phyloP scores from a whole-genome alignment of 37 sponge, comb jelly and placozoan species.

The Axinella damicornis region DNA sequence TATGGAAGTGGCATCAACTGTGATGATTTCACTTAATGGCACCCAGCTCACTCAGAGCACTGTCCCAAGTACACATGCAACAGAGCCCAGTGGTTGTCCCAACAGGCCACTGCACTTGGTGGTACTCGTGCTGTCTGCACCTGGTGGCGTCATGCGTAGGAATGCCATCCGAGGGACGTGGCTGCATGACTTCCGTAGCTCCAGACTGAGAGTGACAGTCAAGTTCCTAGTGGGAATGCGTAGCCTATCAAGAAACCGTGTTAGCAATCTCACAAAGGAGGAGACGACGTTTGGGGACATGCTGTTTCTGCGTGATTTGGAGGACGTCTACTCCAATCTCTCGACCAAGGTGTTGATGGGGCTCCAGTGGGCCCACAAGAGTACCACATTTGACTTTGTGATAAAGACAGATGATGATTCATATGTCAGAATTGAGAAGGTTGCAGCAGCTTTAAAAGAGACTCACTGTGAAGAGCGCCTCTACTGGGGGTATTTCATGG shows the following conservation, averaged over 20 bases:
- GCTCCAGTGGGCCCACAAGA: constrained; percentile 18
- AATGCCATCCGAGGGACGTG: constrained; percentile 53
- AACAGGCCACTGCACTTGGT: constrained; percentile 24
- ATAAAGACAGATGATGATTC: constrained; percentile 75
- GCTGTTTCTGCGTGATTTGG: constrained; percentile 20
- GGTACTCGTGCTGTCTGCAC: constrained; percentile 29
- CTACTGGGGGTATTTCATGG: constrained; percentile 78
- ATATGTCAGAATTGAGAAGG: constrained; percentile 19
- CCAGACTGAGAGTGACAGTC: constrained; percentile 9
- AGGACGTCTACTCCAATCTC: constrained; percentile 54
- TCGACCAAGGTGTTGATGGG: constrained; percentile 51
- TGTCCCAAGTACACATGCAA: neutral
- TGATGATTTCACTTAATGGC: no score
- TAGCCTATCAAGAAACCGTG: neutral
- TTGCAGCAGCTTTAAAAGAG: constrained; percentile 15
- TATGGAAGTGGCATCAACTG: no score
- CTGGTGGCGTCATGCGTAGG: neutral
- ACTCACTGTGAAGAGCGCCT: constrained; percentile 26
- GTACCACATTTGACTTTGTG: constrained; percentile 46
- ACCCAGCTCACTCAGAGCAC: no score
- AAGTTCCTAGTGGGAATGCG: constrained; percentile 58
- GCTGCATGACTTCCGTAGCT: constrained; percentile 28
- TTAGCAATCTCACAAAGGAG: constrained; percentile 23
- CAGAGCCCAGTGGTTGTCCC: constrained; percentile 11
- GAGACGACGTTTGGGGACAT: constrained; percentile 20